Conservation (phyloP, 1,140 invertebrate species). For the Megalopta genalis region DNA sequence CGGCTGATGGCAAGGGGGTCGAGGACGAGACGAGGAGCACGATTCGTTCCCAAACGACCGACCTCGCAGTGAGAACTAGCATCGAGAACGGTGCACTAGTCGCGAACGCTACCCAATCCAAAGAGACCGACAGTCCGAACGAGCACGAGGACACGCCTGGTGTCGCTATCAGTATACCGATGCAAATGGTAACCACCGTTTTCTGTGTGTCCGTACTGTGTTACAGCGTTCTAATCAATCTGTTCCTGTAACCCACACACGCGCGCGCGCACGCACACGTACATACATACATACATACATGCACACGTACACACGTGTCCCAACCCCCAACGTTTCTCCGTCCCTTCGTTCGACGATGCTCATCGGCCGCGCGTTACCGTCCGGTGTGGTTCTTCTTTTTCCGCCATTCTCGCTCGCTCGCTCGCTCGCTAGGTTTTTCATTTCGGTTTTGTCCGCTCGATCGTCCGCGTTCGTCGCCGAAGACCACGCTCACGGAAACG, state of each 20-base stretch:
- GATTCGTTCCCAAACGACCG: conserved; percentile 66
- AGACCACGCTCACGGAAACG: conserved; percentile 32
- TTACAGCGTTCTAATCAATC: conserved; percentile 79
- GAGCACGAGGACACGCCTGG: conserved; percentile 66
- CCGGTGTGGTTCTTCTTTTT: background rate
- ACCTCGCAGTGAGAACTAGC: conserved; percentile 56
- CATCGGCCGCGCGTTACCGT: background rate
- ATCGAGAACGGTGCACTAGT: conserved; percentile 67
- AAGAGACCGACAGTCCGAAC: conserved; percentile 65
- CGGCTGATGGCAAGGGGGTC: conserved; percentile 2
- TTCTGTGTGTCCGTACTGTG: conserved; percentile 79
- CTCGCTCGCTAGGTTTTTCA: background rate
- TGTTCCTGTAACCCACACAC: conserved; percentile 72
- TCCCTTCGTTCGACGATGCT: background rate
- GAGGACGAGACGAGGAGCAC: conserved; percentile 64
- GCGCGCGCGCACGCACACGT: background rate
- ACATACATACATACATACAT: too few relatives aligned
- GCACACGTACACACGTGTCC: too few relatives aligned
- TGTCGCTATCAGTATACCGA: conserved; percentile 74
- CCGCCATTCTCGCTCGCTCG: background rate
- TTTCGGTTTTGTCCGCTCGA: conserved; percentile 5
- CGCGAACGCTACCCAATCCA: conserved; percentile 67
- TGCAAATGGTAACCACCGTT: conserved; percentile 80
- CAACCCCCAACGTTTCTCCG: background rate
- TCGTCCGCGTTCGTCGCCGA: conserved; percentile 47